Evolutionary conservation across 1,140 invertebrate species (phyloP), one percentile per base, ranked within the genome.

Genomic region (Apocrypta bakeri): DNA sequence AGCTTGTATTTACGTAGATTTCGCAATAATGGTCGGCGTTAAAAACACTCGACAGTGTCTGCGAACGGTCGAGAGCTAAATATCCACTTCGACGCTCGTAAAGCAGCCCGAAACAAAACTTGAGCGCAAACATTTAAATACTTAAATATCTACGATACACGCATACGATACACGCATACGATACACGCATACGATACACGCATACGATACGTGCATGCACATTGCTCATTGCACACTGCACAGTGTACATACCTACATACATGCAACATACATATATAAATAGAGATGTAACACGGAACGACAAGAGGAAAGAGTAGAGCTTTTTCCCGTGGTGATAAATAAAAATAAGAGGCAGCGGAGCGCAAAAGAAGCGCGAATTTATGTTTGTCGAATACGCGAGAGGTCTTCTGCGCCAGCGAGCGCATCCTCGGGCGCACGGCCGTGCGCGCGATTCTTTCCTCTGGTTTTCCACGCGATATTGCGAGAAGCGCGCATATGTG

Each of bases 1-100:
- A 73, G 71, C 29, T 42, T 42, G 71, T 73, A 73, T 73, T 73
- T 73, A 40, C 71, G 24, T 14, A 73, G 71, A 73, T 73, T 73
- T 11, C 42, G 1, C 68, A 33, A 29, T 69, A n/a, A 31, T 33
- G 33, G 3, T 37, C 33, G 33, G 27, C 68, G 21, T 33, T 33
- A 69, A 69, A 69, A 69, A 42, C 37, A 73, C 68, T n/a, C 3
- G 7, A 14, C 8, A 31, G 17, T 1, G 21, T 21, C 17, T 0
- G 40, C 40, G 40, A 7, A 4, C 17, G 17, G 48, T 21, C 24
- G 69, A 72, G 71, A 40, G 37, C 8, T 42, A 25, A 73, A 42
- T 69, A 69, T 27, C 68, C 29, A 24, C 25, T 66, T 66, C 33
- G 3, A 9, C 33, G 33, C 33, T 37, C 33, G 33, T 37, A 37